Evolutionary conservation across 1,140 invertebrate species (phyloP).

Genomic region (Tetragonula clypearis): DNA sequence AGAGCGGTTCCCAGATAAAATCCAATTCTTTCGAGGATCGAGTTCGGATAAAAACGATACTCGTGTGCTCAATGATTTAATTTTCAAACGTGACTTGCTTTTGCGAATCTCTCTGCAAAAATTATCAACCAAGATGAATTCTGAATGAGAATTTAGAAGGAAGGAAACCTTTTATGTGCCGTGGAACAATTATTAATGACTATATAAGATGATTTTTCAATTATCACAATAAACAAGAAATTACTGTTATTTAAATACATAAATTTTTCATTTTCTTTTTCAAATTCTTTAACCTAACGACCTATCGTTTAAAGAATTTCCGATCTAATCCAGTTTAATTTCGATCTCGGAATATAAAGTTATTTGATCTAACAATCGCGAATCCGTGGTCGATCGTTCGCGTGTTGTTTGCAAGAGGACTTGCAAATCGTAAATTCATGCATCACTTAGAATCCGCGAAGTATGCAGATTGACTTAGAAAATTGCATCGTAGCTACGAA

Average conservation of each 20-base stretch:
- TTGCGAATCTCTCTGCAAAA: too few relatives aligned
- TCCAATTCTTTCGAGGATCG: background rate
- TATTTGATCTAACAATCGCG: background rate
- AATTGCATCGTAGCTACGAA: constrained; percentile 2
- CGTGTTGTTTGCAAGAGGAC: background rate
- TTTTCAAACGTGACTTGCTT: too few relatives aligned
- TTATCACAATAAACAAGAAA: background rate
- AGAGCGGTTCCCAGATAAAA: background rate
- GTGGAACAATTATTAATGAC: too few relatives aligned
- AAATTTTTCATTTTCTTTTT: too few relatives aligned
- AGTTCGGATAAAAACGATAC: background rate
- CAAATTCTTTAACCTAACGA: too few relatives aligned
- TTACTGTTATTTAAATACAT: background rate
- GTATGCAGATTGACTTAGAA: constrained; percentile 19
- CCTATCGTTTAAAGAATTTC: background rate
- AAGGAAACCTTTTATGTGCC: too few relatives aligned
- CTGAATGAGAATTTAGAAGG: too few relatives aligned
- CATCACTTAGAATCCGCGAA: background rate
- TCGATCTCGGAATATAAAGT: background rate
- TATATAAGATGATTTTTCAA: too few relatives aligned
- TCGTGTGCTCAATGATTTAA: background rate
- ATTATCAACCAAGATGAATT: too few relatives aligned
- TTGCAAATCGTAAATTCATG: constrained; percentile 7
- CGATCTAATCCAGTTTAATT: too few relatives aligned
- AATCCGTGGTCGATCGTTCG: background rate